Percentiles rank a stretch among this genome's conserved stretches.
Evolutionary conservation across 2,888 invertebrate species (phyloP).

Genomic region (Suillia variegata): DNA sequence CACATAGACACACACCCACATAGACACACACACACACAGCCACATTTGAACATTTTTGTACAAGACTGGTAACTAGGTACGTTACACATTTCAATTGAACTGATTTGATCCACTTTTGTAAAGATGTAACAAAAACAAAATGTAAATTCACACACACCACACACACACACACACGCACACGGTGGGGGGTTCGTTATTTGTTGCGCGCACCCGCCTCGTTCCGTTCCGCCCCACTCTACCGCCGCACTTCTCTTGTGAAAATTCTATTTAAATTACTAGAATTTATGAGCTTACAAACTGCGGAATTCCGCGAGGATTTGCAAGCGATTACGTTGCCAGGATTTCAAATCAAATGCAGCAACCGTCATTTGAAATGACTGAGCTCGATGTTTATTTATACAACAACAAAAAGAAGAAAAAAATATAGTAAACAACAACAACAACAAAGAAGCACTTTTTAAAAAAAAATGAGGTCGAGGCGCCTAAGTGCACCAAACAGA

Average conservation of each 20-base stretch:
- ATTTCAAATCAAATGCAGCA: too few species aligned
- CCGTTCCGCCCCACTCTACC: too few species aligned
- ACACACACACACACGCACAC: background rate
- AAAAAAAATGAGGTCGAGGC: background rate
- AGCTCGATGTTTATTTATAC: background rate
- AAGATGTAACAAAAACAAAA: background rate
- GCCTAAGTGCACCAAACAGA: background rate
- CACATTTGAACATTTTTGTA: background rate
- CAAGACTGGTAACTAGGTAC: background rate
- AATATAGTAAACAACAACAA: background rate
- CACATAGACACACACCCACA: background rate
- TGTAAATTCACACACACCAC: background rate
- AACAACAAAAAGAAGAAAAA: conserved; percentile 8
- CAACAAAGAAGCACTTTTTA: background rate
- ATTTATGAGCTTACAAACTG: conserved; percentile 47
- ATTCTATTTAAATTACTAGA: conserved; percentile 48
- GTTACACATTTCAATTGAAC: conserved; percentile 1
- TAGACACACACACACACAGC: background rate
- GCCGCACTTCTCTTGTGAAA: conserved; percentile 40
- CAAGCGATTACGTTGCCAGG: conserved; percentile 43
- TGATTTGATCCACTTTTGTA: background rate
- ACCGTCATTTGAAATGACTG: too few species aligned
- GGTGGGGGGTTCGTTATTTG: background rate
- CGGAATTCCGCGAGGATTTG: conserved; percentile 36
- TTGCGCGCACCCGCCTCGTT: too few species aligned